These are phyloP conservation scores for Hippopotamyrus pictus DNA, from an alignment of 2,797 vertebrate species.

Conservation along the genomic window DNA sequence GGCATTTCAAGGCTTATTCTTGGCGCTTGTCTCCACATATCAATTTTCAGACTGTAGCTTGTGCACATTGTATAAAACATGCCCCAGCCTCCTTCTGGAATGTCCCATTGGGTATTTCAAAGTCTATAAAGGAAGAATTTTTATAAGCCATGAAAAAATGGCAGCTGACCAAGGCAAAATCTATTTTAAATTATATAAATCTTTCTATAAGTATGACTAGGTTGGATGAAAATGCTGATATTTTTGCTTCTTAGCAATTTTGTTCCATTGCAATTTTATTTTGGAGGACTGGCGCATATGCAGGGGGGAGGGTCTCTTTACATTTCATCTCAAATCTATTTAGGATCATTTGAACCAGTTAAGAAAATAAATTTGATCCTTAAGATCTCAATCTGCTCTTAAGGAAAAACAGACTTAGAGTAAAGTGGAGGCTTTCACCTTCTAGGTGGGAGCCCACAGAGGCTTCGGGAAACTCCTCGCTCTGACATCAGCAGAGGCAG, in stretches of 20 bases:
- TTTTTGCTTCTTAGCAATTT: constrained; percentile 26
- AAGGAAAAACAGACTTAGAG: constrained; percentile 40
- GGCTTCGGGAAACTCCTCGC: background rate
- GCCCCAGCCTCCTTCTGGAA: constrained; percentile 25
- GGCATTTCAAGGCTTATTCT: constrained; percentile 19
- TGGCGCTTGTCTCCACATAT: constrained; percentile 21
- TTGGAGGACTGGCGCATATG: constrained; percentile 23
- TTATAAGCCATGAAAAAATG: constrained; percentile 34
- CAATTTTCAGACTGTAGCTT: constrained; percentile 26
- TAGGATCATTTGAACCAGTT: constrained; percentile 52
- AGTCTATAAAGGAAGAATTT: constrained; percentile 35
- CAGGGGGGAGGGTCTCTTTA: constrained; percentile 33
- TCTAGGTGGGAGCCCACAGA: constrained; percentile 26
- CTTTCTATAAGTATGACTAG: constrained; percentile 24
- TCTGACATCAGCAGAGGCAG: constrained; percentile 13
- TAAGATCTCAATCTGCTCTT: constrained; percentile 47
- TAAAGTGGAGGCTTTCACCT: constrained; percentile 35
- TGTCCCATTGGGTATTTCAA: constrained; percentile 32
- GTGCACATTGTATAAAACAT: constrained; percentile 26
- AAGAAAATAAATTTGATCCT: constrained; percentile 55
- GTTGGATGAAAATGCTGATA: constrained; percentile 30
- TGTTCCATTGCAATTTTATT: constrained; percentile 26
- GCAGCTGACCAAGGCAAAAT: constrained; percentile 30
- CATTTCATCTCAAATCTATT: constrained; percentile 49
- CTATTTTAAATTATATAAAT: constrained; percentile 33